Base-by-base conservation (phyloP, 2,888 invertebrate species). In the Drosophila mayaguana region DNA sequence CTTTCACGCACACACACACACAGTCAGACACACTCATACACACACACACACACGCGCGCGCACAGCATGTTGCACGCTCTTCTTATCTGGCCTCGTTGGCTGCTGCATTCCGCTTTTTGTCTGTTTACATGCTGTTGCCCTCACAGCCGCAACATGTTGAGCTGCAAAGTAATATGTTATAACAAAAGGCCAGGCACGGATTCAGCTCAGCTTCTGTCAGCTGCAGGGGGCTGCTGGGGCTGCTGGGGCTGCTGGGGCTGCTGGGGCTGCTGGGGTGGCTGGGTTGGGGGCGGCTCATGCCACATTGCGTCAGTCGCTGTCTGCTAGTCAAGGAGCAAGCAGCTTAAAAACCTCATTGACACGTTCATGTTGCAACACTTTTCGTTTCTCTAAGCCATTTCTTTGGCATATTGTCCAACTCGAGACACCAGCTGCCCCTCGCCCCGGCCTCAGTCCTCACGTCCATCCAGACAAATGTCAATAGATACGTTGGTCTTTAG, bases 301-400 rank as follows among this genome's bases (percentile, higher is more conserved):
- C 45, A 56, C 57, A 68, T 70, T 62, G 57, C 60, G 65, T 63
- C 69, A 66, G 69, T 53, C 43, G 43, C 38, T 48, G 56, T 34
- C 63, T 45, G 64, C 32, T 64, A 68, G 57, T 63, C 66, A 72
- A 64, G 63, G 48, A 55, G 69, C 54, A 71, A 70, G 70, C 20
- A 73, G 75, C 88, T 88, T 80, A 76, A 76, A 75, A 87, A 72
- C 87, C 87, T 80, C 88, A 84, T 86, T 86, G 88, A 86, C 86
- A 86, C 87, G 84, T 87, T 66, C 69, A 46, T 62, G 75, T 56
- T 77, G 80, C 88, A 80, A 73, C 84, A 84, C 83, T 82, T 71
- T 83, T 72, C 65, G 73, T 65, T 71, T 57, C 63, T 71, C 63
- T 66, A 76, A 84, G 82, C 70, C 72, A 72, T 74, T 79, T 79